phyloP scores from a whole-genome alignment of 2,797 vertebrate species.

The Coccyzus lansbergi region DNA sequence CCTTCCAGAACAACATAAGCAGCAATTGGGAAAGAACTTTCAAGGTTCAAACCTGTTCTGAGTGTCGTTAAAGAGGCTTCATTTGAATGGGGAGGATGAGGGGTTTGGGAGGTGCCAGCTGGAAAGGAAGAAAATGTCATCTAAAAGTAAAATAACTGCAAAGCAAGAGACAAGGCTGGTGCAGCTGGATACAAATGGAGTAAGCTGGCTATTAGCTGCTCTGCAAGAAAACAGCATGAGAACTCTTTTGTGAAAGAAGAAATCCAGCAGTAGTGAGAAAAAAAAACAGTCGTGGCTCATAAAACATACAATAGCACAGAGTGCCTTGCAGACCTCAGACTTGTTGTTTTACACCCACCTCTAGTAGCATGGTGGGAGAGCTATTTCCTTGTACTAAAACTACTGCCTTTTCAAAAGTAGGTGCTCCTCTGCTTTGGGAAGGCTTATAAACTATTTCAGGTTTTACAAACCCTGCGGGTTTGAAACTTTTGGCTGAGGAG shows the following conservation, averaged over 20 bases:
- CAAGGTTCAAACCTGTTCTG: neutral
- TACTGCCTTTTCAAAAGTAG: neutral
- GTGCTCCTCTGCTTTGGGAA: neutral
- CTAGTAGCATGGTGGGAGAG: neutral
- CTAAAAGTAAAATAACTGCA: slow-evolving; percentile 19
- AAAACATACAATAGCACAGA: neutral
- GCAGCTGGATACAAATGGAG: slow-evolving; percentile 1
- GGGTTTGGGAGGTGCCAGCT: slow-evolving; percentile 8
- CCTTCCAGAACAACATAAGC: neutral
- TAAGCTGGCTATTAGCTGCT: neutral
- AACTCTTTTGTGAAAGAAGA: neutral
- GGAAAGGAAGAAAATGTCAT: slow-evolving; percentile 2
- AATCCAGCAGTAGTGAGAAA: neutral
- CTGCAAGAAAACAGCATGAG: neutral
- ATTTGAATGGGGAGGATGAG: neutral
- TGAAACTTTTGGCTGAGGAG: neutral
- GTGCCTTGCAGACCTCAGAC: neutral
- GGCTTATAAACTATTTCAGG: neutral
- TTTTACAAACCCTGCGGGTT: neutral
- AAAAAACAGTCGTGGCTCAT: neutral
- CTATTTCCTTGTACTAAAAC: neutral
- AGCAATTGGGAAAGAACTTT: slow-evolving; percentile 23
- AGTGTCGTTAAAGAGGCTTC: neutral
- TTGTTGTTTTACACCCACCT: neutral
- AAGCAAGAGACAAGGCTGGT: neutral